Evolutionary conservation across 1,140 invertebrate genomes (phyloP).

Genomic region (Thereuonema tuberculata): DNA sequence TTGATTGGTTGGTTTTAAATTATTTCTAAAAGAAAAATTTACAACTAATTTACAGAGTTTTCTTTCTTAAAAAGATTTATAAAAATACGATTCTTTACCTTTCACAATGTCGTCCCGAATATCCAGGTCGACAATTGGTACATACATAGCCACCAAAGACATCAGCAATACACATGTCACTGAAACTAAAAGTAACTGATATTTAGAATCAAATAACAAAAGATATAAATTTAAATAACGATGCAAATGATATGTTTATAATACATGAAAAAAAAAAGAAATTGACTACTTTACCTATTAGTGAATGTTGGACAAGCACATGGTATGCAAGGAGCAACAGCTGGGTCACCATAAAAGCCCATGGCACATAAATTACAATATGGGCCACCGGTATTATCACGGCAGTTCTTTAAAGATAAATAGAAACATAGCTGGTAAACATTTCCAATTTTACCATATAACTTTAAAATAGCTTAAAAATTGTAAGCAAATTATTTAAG

Average conservation of each 20-base stretch:
- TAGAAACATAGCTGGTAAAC: slow-evolving; percentile 1
- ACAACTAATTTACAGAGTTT: no score
- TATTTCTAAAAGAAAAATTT: no score
- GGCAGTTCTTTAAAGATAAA: slow-evolving; percentile 52
- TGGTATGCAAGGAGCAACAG: slow-evolving; percentile 38
- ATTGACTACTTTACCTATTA: slow-evolving; percentile 31
- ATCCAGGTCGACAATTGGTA: slow-evolving; percentile 41
- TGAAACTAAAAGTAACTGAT: slow-evolving; percentile 29
- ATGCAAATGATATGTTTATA: not conserved
- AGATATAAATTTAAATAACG: not conserved
- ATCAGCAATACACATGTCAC: slow-evolving; percentile 32
- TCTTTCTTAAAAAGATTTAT: no score
- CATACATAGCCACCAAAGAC: slow-evolving; percentile 21
- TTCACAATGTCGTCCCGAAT: slow-evolving; percentile 47
- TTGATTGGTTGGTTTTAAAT: no score
- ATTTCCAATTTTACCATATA: not conserved
- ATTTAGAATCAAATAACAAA: not conserved
- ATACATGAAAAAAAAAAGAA: not conserved
- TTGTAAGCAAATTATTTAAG: not conserved
- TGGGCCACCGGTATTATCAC: slow-evolving; percentile 58
- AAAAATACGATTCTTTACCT: slow-evolving; percentile 28
- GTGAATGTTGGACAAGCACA: slow-evolving; percentile 56
- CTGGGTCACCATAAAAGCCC: slow-evolving; percentile 68
- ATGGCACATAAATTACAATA: slow-evolving; percentile 62
- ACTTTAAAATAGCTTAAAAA: not conserved